These are phyloP conservation scores for Diabrotica balteata DNA, from an alignment of 2,888 invertebrate species.

Conservation along the genomic window DNA sequence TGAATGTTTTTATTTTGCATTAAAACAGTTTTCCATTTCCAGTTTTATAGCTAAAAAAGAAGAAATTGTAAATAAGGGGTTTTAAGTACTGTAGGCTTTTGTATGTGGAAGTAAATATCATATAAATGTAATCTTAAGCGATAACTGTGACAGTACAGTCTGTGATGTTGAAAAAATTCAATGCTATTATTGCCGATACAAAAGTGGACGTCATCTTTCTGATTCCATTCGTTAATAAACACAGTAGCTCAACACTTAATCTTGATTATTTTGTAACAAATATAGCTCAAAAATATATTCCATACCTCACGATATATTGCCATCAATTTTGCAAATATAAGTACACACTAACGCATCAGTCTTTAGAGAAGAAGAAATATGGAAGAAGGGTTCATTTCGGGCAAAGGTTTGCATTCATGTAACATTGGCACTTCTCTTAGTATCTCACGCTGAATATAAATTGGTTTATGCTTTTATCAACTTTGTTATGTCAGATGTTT, in stretches of 20 bases:
- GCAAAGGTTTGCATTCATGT: neutral
- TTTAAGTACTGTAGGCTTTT: too few species aligned
- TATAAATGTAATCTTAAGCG: neutral
- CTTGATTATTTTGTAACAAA: constrained; percentile 52
- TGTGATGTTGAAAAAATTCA: neutral
- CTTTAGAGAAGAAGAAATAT: constrained; percentile 55
- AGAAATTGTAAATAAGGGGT: too few species aligned
- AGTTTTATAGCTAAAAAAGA: too few species aligned
- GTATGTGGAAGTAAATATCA: too few species aligned
- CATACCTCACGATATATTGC: constrained; percentile 56
- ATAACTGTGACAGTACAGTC: neutral
- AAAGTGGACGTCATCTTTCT: constrained; percentile 26
- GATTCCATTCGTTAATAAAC: constrained; percentile 6
- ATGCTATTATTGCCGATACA: constrained; percentile 27
- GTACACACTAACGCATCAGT: constrained; percentile 56
- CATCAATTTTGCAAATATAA: constrained; percentile 58
- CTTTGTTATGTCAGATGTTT: too few species aligned
- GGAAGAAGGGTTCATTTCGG: constrained; percentile 21
- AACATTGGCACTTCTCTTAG: constrained; percentile 13
- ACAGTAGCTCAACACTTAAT: constrained; percentile 37
- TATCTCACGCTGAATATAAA: too few species aligned
- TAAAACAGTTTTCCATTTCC: too few species aligned
- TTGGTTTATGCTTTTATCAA: too few species aligned
- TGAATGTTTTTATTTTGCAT: too few species aligned
- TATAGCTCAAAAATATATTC: constrained; percentile 60